Conservation (phyloP, 2,113 vertebrate species). For the Sporophila hypoxantha region DNA sequence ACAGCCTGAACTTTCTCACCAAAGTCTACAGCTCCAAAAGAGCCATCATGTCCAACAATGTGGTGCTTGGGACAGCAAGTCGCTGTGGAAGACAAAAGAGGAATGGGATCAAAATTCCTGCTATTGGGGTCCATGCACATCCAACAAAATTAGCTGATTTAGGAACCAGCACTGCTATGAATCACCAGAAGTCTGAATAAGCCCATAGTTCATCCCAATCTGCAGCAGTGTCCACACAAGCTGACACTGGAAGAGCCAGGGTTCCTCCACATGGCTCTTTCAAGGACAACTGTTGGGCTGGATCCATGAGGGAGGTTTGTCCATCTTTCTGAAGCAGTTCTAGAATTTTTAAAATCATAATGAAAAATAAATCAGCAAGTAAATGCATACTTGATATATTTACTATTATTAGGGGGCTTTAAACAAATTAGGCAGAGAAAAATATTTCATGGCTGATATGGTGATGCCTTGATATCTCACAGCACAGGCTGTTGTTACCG, state of each 20-base stretch:
- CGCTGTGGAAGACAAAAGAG: neutral
- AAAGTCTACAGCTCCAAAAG: neutral
- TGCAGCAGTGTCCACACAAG: neutral
- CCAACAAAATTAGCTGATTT: neutral
- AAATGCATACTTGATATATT: neutral
- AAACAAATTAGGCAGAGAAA: neutral
- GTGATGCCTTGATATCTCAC: neutral
- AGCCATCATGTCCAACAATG: rapidly evolving
- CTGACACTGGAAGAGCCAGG: neutral
- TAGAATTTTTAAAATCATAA: neutral
- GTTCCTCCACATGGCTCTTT: neutral
- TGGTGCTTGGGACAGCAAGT: neutral
- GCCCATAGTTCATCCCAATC: neutral
- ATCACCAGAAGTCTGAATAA: neutral
- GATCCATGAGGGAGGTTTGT: rapidly evolving
- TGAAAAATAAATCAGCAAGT: neutral
- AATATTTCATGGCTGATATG: neutral
- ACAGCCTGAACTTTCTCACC: neutral
- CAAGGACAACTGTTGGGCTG: neutral
- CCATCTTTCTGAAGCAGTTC: neutral
- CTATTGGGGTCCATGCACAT: neutral
- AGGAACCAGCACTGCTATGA: neutral
- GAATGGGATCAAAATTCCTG: neutral
- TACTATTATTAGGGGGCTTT: neutral
- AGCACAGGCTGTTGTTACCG: neutral